Evolutionary conservation across 2,113 vertebrate species (phyloP).

Genomic region (Corvus cornix): DNA sequence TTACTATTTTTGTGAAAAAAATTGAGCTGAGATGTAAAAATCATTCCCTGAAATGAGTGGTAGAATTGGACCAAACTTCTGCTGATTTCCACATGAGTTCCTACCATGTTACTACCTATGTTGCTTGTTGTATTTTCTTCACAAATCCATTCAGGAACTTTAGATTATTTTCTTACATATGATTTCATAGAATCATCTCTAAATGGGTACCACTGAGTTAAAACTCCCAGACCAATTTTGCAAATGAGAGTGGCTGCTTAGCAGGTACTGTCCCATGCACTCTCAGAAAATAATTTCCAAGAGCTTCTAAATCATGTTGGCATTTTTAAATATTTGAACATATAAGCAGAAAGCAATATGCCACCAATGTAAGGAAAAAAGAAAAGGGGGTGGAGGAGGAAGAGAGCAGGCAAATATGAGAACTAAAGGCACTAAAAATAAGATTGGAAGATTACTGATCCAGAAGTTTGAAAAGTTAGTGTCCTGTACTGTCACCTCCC

Average conservation of each 20-base stretch:
- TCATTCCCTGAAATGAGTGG: neutral
- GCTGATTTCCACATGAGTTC: neutral
- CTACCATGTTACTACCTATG: neutral
- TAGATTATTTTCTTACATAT: neutral
- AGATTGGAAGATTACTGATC: neutral
- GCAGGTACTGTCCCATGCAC: neutral
- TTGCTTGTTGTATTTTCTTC: neutral
- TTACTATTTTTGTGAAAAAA: neutral
- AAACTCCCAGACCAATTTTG: neutral
- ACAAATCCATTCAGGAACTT: neutral
- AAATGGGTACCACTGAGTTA: neutral
- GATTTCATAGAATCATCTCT: neutral
- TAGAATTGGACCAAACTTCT: neutral
- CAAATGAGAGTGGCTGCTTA: neutral
- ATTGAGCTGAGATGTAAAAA: neutral
- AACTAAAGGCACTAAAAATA: constrained; percentile 10
- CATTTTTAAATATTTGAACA: neutral
- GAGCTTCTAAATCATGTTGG: neutral
- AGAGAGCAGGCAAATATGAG: neutral
- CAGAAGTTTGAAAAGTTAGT: neutral
- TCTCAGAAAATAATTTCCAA: neutral
- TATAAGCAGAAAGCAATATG: neutral
- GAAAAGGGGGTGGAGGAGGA: neutral
- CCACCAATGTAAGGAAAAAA: neutral
- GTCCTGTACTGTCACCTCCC: neutral